Evolutionary conservation across 2,888 invertebrate species (phyloP).

Genomic region (Idaea straminata): DNA sequence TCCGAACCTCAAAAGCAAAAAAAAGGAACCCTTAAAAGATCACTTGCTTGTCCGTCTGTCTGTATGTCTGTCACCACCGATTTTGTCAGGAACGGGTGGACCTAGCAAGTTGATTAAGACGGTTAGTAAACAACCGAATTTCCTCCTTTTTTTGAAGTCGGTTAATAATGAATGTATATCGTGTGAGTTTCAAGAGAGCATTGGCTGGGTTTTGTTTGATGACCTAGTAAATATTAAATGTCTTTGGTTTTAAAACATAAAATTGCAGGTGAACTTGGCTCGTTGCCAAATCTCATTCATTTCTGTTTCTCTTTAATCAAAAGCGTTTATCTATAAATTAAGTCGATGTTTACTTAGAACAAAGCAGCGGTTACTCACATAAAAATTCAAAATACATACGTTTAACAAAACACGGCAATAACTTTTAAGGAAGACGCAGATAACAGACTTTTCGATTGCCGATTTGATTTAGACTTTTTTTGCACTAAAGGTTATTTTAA

Average conservation of each 20-base stretch:
- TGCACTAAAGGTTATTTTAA: too few relatives aligned
- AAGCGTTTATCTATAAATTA: slow-evolving; percentile 47
- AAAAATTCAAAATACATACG: slow-evolving; percentile 45
- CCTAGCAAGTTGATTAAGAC: too few relatives aligned
- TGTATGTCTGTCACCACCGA: too few relatives aligned
- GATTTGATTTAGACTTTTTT: background rate
- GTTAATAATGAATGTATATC: too few relatives aligned
- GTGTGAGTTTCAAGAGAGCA: too few relatives aligned
- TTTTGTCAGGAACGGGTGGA: too few relatives aligned
- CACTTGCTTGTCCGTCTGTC: too few relatives aligned
- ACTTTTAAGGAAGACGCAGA: background rate
- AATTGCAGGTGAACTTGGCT: slow-evolving; percentile 35
- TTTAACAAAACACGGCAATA: slow-evolving; percentile 58
- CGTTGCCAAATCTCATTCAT: slow-evolving; percentile 42
- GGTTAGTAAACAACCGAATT: too few relatives aligned
- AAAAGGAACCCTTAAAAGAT: too few relatives aligned
- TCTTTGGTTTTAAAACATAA: slow-evolving; percentile 4
- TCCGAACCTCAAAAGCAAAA: too few relatives aligned
- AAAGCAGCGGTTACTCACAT: slow-evolving; percentile 45
- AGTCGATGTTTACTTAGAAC: slow-evolving; percentile 42
- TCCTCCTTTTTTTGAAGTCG: too few relatives aligned
- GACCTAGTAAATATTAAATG: background rate
- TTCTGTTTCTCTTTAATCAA: slow-evolving; percentile 46
- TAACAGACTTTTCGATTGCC: slow-evolving; percentile 24
- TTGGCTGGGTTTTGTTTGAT: too few relatives aligned